Conservation (phyloP, 2,888 invertebrate genomes). For the Morinoia aosen region DNA sequence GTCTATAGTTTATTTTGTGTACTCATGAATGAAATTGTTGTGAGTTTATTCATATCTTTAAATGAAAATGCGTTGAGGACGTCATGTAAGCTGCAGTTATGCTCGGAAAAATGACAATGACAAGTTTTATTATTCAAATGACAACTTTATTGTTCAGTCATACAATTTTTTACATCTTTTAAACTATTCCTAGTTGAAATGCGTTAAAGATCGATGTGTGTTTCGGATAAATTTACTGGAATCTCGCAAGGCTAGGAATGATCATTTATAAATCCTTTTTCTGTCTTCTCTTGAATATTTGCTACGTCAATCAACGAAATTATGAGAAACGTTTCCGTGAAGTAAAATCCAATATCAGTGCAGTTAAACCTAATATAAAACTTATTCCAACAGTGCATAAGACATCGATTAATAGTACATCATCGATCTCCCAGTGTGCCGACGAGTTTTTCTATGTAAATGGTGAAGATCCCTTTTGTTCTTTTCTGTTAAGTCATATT, state of each 20-base stretch:
- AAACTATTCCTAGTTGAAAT: background rate
- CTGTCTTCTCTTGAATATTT: background rate
- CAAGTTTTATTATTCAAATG: no score
- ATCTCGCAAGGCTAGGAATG: background rate
- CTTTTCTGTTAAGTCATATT: no score
- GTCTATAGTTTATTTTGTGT: background rate
- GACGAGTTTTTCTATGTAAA: background rate
- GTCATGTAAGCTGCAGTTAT: background rate
- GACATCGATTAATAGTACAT: no score
- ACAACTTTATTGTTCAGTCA: background rate
- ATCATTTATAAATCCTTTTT: background rate
- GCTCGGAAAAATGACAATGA: background rate
- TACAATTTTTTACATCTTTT: background rate
- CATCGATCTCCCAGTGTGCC: background rate
- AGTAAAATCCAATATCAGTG: background rate
- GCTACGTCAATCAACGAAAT: background rate
- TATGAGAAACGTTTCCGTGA: background rate
- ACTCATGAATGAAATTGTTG: background rate
- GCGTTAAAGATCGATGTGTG: background rate
- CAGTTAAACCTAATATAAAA: background rate
- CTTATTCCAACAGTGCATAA: background rate
- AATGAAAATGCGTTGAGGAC: background rate
- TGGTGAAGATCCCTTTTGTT: background rate
- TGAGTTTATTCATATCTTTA: background rate
- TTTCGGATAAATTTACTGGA: no score